phyloP scores from a whole-genome alignment of 2,797 vertebrate species.

The Falco peregrinus region DNA sequence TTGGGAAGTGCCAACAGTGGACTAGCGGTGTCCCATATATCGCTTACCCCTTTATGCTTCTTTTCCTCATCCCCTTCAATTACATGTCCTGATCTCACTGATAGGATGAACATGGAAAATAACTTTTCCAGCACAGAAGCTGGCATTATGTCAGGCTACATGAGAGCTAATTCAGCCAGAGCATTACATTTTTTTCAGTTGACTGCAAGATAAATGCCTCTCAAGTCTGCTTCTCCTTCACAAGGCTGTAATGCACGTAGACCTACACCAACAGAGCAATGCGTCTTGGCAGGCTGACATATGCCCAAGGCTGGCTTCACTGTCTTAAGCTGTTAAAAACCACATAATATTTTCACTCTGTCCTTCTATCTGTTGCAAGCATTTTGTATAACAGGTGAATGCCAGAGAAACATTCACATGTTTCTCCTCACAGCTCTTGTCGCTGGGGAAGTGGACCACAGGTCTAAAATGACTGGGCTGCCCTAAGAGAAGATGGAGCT shows the following conservation, averaged over 20 bases:
- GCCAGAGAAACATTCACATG: neutral
- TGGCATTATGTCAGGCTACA: neutral
- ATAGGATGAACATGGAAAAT: neutral
- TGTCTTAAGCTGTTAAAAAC: neutral
- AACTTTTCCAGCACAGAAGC: neutral
- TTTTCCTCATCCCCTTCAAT: neutral
- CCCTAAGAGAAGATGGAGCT: neutral
- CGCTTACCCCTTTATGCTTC: fast-evolving
- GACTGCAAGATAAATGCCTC: neutral
- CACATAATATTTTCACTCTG: neutral
- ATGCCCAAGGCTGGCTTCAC: neutral
- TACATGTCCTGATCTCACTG: neutral
- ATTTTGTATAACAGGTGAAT: neutral
- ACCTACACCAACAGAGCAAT: neutral
- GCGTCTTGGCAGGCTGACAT: neutral
- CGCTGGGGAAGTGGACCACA: neutral
- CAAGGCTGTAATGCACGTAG: neutral
- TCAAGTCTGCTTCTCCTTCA: neutral
- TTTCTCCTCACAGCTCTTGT: neutral
- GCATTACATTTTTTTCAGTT: neutral
- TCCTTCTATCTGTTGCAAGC: neutral
- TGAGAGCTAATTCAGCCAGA: neutral
- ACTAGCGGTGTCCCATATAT: neutral
- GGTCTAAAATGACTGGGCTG: neutral
- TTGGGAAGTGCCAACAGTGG: neutral